These are phyloP conservation scores for Trichonephila clavata DNA, from an alignment of 1,140 invertebrate species.

Conservation along the genomic window DNA sequence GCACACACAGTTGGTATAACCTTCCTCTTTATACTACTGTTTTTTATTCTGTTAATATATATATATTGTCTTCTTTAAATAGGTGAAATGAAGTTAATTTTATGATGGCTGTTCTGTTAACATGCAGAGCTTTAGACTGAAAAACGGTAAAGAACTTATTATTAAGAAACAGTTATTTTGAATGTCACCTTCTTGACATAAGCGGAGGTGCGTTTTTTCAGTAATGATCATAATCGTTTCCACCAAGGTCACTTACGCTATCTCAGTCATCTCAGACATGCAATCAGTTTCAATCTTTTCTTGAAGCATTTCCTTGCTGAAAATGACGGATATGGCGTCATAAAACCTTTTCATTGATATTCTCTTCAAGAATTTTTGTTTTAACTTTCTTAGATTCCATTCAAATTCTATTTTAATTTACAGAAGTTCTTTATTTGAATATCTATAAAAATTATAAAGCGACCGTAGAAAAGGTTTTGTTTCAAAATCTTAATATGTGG, in stretches of 20 bases:
- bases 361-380: neutral
- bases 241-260: neutral
- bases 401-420: neutral
- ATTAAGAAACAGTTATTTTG: conserved; percentile 8
- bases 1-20: no score
- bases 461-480: neutral
- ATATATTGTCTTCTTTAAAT: no score
- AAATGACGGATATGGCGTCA: neutral
- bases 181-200: neutral
- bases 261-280: neutral
- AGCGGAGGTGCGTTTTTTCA: neutral
- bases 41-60: no score
- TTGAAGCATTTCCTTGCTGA: neutral
- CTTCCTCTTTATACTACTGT: no score
- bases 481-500: no score
- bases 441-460: neutral
- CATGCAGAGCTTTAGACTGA: no score
- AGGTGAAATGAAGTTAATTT: no score
- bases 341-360: neutral
- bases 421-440: neutral
- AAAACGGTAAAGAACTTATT: neutral
- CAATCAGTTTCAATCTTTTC: neutral
- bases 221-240: conserved; percentile 1
- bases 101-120: no score
- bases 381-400: neutral